phyloP scores from a whole-genome alignment of 2,888 invertebrate species.

The Eupithecia subumbrata region DNA sequence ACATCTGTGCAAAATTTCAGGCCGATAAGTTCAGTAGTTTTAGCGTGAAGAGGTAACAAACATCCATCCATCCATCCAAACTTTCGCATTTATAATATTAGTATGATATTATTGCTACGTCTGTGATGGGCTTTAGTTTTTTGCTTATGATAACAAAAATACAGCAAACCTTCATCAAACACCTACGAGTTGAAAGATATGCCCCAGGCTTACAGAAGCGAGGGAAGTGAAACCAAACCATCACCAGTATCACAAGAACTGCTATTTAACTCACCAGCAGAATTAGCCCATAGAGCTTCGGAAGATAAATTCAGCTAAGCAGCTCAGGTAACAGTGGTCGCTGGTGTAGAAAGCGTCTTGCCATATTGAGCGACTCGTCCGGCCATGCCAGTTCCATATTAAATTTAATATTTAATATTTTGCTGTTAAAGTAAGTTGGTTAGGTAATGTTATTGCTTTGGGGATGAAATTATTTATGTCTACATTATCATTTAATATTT shows the following conservation, averaged over 20 bases:
- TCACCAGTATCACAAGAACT: slow-evolving; percentile 54
- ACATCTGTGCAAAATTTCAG: no score
- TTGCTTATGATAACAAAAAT: neutral
- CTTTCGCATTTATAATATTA: no score
- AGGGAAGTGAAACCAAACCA: slow-evolving; percentile 66
- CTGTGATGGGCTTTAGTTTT: no score
- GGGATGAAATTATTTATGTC: slow-evolving; percentile 1
- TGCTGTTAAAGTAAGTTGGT: slow-evolving; percentile 39
- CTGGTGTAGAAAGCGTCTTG: slow-evolving; percentile 69
- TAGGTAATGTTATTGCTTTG: slow-evolving; percentile 18
- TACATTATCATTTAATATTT: neutral
- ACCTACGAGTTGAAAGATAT: slow-evolving; percentile 60
- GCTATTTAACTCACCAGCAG: slow-evolving; percentile 28
- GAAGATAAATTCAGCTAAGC: slow-evolving; percentile 35
- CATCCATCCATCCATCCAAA: no score
- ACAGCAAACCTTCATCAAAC: slow-evolving; percentile 55
- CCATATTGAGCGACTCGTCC: slow-evolving; percentile 68
- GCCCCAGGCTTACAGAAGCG: slow-evolving; percentile 71
- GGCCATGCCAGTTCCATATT: slow-evolving; percentile 55
- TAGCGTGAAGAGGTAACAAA: no score
- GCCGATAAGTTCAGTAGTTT: no score
- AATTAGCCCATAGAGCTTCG: slow-evolving; percentile 9
- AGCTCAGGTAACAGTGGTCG: slow-evolving; percentile 55
- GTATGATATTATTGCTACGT: no score
- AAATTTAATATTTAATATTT: slow-evolving; percentile 62